phyloP scores from a whole-genome alignment of 2,113 vertebrate genomes.

The Argyrosomus japonicus region DNA sequence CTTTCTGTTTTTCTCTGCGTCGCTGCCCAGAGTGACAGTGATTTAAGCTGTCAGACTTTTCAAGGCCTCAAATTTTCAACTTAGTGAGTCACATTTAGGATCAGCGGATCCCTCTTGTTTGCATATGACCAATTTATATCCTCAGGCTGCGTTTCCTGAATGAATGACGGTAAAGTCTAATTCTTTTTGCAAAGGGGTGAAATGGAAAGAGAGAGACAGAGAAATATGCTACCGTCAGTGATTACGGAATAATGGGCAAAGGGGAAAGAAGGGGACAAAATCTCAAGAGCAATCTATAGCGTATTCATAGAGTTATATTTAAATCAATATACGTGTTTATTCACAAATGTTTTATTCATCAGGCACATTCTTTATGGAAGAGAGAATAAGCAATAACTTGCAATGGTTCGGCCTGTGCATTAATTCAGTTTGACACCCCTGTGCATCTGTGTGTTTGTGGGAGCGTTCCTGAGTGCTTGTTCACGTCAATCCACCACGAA shows the following conservation, averaged over 20 bases:
- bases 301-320: slow-evolving; percentile 72
- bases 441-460: slow-evolving; percentile 31
- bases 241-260: slow-evolving; percentile 67
- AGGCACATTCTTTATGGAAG: slow-evolving; percentile 41
- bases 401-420: slow-evolving; percentile 50
- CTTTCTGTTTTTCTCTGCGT: slow-evolving; percentile 27
- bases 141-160: slow-evolving; percentile 41
- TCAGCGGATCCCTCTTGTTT: slow-evolving; percentile 64
- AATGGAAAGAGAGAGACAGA: slow-evolving; percentile 54
- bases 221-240: slow-evolving; percentile 70
- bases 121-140: slow-evolving; percentile 64
- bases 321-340: slow-evolving; percentile 78
- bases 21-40: slow-evolving; percentile 56
- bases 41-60: slow-evolving; percentile 71
- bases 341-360: slow-evolving; percentile 79
- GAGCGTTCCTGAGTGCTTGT: slow-evolving; percentile 25
- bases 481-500: slow-evolving; percentile 26
- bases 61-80: slow-evolving; percentile 57
- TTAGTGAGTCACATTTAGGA: slow-evolving; percentile 68
- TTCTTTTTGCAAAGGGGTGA: slow-evolving; percentile 47
- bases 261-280: slow-evolving; percentile 50
- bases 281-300: slow-evolving; percentile 70
- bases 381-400: slow-evolving; percentile 64
- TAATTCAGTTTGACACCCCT: slow-evolving; percentile 60
- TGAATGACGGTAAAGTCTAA: slow-evolving; percentile 54